phyloP scores from a whole-genome alignment of 2,113 vertebrate species.

The Epinephelus cyanopodus region DNA sequence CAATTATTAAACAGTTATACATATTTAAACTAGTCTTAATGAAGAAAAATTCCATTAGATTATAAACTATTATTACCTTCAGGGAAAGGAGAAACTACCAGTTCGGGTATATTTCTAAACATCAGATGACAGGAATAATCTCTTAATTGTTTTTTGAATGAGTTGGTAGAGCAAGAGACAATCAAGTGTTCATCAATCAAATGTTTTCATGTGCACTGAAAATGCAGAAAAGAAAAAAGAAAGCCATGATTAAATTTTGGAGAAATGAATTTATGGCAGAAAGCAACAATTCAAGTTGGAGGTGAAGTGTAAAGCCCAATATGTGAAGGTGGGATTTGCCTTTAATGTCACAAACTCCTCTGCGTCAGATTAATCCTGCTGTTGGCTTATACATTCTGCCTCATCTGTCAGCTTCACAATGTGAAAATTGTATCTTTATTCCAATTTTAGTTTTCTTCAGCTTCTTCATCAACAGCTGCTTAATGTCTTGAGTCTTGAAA shows the following conservation, averaged over 20 bases:
- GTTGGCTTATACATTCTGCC: background rate
- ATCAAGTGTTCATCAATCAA: too few relatives aligned
- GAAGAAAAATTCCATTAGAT: background rate
- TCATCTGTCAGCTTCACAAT: background rate
- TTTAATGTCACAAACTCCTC: background rate
- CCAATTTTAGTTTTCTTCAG: conserved; percentile 47
- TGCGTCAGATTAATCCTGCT: background rate
- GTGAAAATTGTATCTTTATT: conserved; percentile 26
- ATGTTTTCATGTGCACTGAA: too few relatives aligned
- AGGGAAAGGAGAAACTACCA: background rate
- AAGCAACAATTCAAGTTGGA: background rate
- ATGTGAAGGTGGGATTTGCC: background rate
- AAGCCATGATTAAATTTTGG: background rate
- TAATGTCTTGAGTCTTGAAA: conserved; percentile 80
- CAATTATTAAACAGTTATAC: background rate
- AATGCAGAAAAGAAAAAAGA: background rate
- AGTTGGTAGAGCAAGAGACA: background rate
- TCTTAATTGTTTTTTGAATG: background rate
- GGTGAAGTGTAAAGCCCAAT: background rate
- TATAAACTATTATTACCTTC: background rate
- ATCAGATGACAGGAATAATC: background rate
- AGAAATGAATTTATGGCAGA: background rate
- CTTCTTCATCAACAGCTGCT: conserved; percentile 64
- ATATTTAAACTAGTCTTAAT: background rate
- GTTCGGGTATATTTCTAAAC: background rate